These are phyloP conservation scores for Saxicola maurus DNA, from an alignment of 2,797 vertebrate species.

Conservation along the genomic window DNA sequence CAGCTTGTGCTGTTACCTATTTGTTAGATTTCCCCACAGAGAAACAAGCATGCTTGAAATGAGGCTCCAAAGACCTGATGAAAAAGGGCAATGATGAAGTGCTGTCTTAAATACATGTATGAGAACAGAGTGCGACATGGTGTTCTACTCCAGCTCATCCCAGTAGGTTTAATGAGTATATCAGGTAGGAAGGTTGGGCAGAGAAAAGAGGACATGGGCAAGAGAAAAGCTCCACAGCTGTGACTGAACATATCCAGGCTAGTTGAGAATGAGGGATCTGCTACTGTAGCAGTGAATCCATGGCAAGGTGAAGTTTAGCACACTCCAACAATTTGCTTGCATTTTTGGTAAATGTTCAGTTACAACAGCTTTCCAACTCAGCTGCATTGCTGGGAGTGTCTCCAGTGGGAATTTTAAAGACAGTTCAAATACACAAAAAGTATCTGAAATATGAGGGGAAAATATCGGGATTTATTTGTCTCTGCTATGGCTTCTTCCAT, in stretches of 20 bases:
- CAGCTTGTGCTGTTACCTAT: neutral
- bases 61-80: neutral
- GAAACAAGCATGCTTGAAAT: neutral
- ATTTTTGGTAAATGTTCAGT: neutral
- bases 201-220: neutral
- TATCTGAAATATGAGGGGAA: neutral
- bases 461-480: neutral
- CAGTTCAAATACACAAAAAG: neutral
- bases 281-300: neutral
- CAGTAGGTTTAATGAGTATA: neutral
- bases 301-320: neutral
- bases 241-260: neutral
- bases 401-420: neutral
- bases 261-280: neutral
- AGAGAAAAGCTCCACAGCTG: neutral
- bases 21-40: neutral
- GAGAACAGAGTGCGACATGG: fast-evolving
- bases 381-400: neutral
- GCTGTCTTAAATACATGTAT: fast-evolving
- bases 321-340: fast-evolving
- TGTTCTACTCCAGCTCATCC: neutral
- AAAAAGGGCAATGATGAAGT: neutral
- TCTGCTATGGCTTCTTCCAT: neutral
- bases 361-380: neutral
- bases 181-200: neutral